Evolutionary conservation across 2,888 invertebrate genomes (phyloP).

Genomic region (Apamea monoglypha): DNA sequence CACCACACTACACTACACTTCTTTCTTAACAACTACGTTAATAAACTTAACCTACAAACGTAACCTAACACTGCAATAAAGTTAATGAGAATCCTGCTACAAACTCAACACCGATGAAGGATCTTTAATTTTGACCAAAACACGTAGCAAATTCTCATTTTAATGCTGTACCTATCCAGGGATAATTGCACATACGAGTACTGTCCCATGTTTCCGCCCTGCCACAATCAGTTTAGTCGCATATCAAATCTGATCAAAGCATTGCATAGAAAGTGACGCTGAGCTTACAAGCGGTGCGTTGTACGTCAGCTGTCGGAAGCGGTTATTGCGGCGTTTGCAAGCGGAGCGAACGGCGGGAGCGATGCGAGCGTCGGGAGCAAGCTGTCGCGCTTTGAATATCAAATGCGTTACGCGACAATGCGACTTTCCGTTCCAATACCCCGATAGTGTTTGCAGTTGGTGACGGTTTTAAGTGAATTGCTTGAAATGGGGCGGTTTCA

Average conservation of each 20-base stretch:
- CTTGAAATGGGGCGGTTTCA: background rate
- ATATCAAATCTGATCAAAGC: conserved; percentile 32
- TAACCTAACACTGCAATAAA: background rate
- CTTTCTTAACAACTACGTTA: background rate
- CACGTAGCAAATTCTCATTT: background rate
- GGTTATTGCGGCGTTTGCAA: conserved; percentile 50
- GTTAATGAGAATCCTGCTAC: background rate
- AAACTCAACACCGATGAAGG: background rate
- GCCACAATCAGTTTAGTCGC: conserved; percentile 1
- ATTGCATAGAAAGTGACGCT: conserved; percentile 20
- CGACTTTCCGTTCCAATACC: conserved; percentile 24
- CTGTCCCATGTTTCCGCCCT: background rate
- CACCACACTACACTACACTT: too few species aligned
- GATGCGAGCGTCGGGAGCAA: conserved; percentile 43
- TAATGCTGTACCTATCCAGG: background rate
- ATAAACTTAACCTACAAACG: background rate
- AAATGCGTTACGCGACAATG: conserved; percentile 42
- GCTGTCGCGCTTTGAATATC: conserved; percentile 51
- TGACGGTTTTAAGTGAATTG: background rate
- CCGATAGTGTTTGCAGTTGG: conserved; percentile 9
- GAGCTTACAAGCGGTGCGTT: conserved; percentile 24
- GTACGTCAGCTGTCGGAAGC: conserved; percentile 51
- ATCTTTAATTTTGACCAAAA: background rate
- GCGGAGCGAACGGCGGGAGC: conserved; percentile 24
- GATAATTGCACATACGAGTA: background rate